Evolutionary conservation across 2,113 vertebrate genomes (phyloP), one percentile per base, ranked within the genome.

Genomic region (Mesoclemmys tuberculata): DNA sequence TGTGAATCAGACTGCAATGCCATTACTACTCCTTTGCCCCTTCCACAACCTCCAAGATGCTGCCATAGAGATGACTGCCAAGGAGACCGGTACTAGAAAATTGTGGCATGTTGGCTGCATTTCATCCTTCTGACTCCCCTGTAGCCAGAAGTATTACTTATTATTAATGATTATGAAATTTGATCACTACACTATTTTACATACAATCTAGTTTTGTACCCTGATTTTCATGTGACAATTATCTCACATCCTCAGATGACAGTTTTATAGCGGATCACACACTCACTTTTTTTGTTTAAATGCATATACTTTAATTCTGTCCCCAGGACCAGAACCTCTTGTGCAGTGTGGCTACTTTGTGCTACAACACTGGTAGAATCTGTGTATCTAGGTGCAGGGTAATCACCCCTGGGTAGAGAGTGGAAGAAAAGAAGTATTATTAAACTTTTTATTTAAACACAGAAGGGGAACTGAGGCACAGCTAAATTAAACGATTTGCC

Each of bases 91-190:
- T 82, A 96, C 82, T 89, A 92, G 31, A 88, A 93, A 96, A 97
- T 94, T 78, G 87, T 89, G 87, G 85, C 64, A n/a, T 78, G 88
- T 92, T 95, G 93, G 94, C 93, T 92, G 93, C 94, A 86, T 97
- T 95, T 94, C 94, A 96, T 90, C 82, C 29, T 74, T 93, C 64
- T 80, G 41, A 35, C 89, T 46, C 89, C 82, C 85, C 85, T 31
- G 56, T 90, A 95, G 93, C 87, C 82, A 89, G 14, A 52, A 94
- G 91, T 87, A 96, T 96, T 95, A 96, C n/a, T n/a, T n/a, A 93
- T 96, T 96, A 94, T 90, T 93, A 94, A 90, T 92, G 95, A 97
- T 97, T 97, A 97, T 6, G 77, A 94, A 96, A 95, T 95, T 89
- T 86, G 93, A 96, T 94, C 82, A 54, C 85, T 88, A 88, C 64